Evolutionary conservation across 2,113 vertebrate genomes (phyloP).

Genomic region (Poecile atricapillus): DNA sequence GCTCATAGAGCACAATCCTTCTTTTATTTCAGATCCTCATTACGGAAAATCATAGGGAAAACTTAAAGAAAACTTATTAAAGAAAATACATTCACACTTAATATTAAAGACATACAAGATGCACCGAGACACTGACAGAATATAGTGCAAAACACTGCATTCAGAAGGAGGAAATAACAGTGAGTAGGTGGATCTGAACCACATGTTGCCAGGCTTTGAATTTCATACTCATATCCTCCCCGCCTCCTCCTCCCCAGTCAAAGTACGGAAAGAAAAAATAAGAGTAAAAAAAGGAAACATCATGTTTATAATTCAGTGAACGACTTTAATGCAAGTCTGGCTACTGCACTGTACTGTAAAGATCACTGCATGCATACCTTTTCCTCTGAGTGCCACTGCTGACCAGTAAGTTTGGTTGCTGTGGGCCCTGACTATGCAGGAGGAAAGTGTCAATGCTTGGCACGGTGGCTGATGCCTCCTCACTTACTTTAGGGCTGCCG

Average conservation of each 20-base stretch:
- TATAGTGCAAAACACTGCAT: conserved; percentile 41
- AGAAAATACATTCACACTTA: conserved; percentile 50
- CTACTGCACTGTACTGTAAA: conserved; percentile 73
- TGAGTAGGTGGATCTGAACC: conserved; percentile 42
- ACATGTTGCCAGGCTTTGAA: conserved; percentile 41
- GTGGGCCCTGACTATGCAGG: conserved; percentile 78
- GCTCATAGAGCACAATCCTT: neutral
- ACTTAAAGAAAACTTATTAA: conserved; percentile 23
- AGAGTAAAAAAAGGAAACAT: neutral
- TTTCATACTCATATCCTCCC: conserved; percentile 27
- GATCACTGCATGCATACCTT: conserved; percentile 78
- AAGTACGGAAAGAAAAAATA: neutral
- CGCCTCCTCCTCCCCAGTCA: conserved; percentile 32
- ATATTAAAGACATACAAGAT: conserved; percentile 51
- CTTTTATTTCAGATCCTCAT: conserved; percentile 27
- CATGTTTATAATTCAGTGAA: conserved; percentile 52
- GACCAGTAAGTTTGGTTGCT: conserved; percentile 75
- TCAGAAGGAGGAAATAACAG: conserved; percentile 31
- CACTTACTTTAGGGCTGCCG: conserved; percentile 98
- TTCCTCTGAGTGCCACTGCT: conserved; percentile 80
- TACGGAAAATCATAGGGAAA: neutral
- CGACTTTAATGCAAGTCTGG: conserved; percentile 64
- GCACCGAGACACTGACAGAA: conserved; percentile 57
- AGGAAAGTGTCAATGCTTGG: conserved; percentile 80
- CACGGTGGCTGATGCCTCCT: conserved; percentile 74